These are phyloP conservation scores for Hydriomena furcata DNA, from an alignment of 2,888 invertebrate species.

Conservation along the genomic window DNA sequence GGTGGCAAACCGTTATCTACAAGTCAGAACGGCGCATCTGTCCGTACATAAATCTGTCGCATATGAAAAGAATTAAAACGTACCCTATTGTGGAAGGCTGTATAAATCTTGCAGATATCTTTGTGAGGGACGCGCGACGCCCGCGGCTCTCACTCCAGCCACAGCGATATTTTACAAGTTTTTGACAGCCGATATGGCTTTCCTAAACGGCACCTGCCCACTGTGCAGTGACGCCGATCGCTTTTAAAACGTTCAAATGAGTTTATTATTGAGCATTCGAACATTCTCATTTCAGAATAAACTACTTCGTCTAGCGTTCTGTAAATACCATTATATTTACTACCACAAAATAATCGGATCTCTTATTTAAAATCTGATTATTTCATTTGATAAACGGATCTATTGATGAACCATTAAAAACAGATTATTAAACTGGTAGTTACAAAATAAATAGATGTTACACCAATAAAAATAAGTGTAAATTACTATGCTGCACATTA, in stretches of 20 bases:
- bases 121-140: constrained; percentile 73
- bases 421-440: constrained; percentile 13
- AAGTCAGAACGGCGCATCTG: constrained; percentile 67
- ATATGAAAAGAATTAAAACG: constrained; percentile 83
- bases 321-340: neutral
- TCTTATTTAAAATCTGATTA: neutral
- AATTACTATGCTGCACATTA: constrained; percentile 17
- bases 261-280: constrained; percentile 21
- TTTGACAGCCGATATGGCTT: constrained; percentile 87
- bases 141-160: constrained; percentile 68
- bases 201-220: constrained; percentile 80
- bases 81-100: constrained; percentile 78
- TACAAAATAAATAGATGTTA: constrained; percentile 11
- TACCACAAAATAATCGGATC: neutral
- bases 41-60: constrained; percentile 79
- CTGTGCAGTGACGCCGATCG: constrained; percentile 40
- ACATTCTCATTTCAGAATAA: neutral
- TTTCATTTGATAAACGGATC: too few species aligned
- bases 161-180: constrained; percentile 87
- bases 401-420: constrained; percentile 10
- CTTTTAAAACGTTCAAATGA: constrained; percentile 29
- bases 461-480: constrained; percentile 24
- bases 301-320: neutral
- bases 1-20: constrained; percentile 65
- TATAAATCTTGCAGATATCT: constrained; percentile 82